phyloP scores from a whole-genome alignment of 1,140 invertebrate species.

The Arctopsyche grandis region DNA sequence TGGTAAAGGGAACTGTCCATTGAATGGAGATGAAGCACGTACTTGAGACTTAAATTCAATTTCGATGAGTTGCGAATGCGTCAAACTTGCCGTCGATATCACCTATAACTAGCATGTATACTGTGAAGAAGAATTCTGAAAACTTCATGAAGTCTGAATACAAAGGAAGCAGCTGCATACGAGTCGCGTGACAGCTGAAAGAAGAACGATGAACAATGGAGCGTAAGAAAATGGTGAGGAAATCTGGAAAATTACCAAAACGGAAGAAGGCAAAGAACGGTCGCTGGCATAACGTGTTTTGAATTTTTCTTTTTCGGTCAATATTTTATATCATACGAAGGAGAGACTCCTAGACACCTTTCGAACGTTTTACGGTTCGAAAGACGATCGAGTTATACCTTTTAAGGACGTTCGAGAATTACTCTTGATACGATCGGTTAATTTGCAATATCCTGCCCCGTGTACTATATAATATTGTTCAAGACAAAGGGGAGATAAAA shows the following conservation, averaged over 20 bases:
- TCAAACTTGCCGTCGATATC: neutral
- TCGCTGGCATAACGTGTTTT: too few species aligned
- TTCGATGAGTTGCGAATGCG: neutral
- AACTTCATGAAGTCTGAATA: neutral
- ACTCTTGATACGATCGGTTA: constrained; percentile 6
- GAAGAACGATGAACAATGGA: neutral
- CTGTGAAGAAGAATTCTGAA: neutral
- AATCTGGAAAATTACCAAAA: neutral
- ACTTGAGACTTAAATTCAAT: too few species aligned
- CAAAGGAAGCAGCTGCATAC: neutral
- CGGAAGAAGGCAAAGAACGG: too few species aligned
- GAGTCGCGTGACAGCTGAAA: neutral
- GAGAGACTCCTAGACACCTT: neutral
- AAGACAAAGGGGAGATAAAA: neutral
- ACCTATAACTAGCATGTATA: neutral
- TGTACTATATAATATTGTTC: neutral
- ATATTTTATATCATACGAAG: neutral
- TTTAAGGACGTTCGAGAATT: constrained; percentile 1
- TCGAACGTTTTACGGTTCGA: neutral
- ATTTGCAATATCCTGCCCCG: constrained; percentile 15
- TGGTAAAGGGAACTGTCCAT: too few species aligned
- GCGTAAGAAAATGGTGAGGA: neutral
- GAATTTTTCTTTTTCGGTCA: too few species aligned
- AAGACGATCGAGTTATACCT: neutral
- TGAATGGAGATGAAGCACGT: too few species aligned